These are phyloP conservation scores for Verasper variegatus DNA, from an alignment of 2,113 vertebrate species.

Conservation along the genomic window DNA sequence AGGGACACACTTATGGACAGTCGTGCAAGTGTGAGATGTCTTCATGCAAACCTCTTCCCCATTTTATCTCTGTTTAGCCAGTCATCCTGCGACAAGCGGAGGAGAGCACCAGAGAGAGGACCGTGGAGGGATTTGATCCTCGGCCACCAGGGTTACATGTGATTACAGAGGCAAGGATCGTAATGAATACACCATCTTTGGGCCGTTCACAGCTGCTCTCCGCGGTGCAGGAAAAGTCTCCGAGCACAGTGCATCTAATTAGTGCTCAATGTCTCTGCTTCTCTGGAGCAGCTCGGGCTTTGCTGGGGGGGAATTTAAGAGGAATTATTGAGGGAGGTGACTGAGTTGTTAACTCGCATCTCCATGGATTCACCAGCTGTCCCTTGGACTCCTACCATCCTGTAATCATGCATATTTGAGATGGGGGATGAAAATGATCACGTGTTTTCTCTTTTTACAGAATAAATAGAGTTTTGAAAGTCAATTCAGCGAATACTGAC, in stretches of 20 bases:
- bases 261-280: slow-evolving; percentile 48
- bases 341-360: not conserved
- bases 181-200: slow-evolving; percentile 63
- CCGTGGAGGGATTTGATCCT: slow-evolving; percentile 39
- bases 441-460: too few relatives aligned
- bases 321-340: slow-evolving; percentile 38
- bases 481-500: too few relatives aligned
- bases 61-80: slow-evolving; percentile 50
- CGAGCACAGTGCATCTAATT: slow-evolving; percentile 54
- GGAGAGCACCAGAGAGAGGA: slow-evolving; percentile 36
- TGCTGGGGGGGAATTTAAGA: slow-evolving; percentile 42
- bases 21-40: slow-evolving; percentile 7
- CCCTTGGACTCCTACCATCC: too few relatives aligned
- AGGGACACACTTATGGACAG: slow-evolving; percentile 11
- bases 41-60: slow-evolving; percentile 16
- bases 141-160: slow-evolving; percentile 49
- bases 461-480: too few relatives aligned
- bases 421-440: too few relatives aligned
- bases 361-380: not conserved
- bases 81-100: slow-evolving; percentile 6
- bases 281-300: slow-evolving; percentile 26
- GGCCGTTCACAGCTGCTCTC: slow-evolving; percentile 42
- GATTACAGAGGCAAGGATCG: slow-evolving; percentile 51
- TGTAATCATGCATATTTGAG: too few relatives aligned
- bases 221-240: slow-evolving; percentile 34